Base-by-base conservation (phyloP, 2,113 vertebrate species). In the Colaptes auratus region DNA sequence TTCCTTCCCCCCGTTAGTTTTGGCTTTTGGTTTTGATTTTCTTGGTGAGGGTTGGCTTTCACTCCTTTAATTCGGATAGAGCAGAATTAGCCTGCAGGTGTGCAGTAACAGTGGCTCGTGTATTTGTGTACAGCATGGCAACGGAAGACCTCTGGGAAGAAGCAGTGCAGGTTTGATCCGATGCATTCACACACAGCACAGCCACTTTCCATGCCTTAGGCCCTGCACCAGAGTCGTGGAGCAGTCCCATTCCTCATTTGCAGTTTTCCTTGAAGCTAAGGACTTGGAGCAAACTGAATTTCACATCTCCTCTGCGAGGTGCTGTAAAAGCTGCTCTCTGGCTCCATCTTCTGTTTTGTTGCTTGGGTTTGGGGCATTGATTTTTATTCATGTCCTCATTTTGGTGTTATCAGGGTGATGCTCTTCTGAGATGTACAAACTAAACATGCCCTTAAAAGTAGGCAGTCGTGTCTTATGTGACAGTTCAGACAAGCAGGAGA, bases 291-390 rank as follows among this genome's bases (percentile, higher is more conserved):
- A 60, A 81, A 80, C 5, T 0, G 35, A 86, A 58, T 39, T 91
- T 10, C 33, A 24, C 21, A 39, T 30, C 18, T 35, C 60, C 16
- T 7, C 69, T 15, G 12, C 35, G 33, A n/a, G n/a, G 75, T 66
- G n/a, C 76, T 94, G 81, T 86, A 86, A 94, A 95, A 82, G 55
- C 89, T 90, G 86, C 96, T 96, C 95, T 97, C 90, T 97, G 94
- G 94, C 95, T 91, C 95, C 95, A 96, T 94, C 95, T 96, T 42
- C 94, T 86, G 95, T 80, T 95, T 27, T 30, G 13, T 86, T 65
- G 19, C 9, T 48, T 72, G 35, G 4, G 50, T 79, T 20, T 48
- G 61, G 64, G 21, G 20, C 28, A 21, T 58, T 23, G 19, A 21
- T 60, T 24, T 56, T 58, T 8, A 15, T 80, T 25, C 18, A 6